phyloP scores from a whole-genome alignment of 2,113 vertebrate species.

The Pseudorasbora parva region DNA sequence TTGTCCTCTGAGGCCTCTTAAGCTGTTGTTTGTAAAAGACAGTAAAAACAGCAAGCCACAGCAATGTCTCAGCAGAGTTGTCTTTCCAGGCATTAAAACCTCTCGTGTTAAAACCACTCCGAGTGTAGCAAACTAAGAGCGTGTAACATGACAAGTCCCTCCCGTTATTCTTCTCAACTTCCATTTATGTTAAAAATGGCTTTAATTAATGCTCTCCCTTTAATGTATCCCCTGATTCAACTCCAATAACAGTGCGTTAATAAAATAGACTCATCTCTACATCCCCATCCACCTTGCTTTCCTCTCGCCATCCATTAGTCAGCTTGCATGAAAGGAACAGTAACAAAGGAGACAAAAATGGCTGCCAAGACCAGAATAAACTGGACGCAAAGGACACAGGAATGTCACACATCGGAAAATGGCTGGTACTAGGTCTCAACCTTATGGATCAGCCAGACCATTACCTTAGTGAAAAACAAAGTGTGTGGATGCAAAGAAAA shows the following conservation, averaged over 20 bases:
- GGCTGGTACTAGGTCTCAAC: not conserved
- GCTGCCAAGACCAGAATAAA: constrained; percentile 30
- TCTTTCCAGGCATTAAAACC: constrained; percentile 17
- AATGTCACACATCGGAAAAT: constrained; percentile 16
- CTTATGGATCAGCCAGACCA: constrained; percentile 38
- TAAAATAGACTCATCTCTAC: constrained; percentile 23
- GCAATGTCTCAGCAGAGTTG: not conserved
- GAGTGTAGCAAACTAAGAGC: constrained; percentile 11
- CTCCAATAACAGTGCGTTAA: constrained; percentile 22
- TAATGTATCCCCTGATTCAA: constrained; percentile 48
- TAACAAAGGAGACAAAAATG: constrained; percentile 18
- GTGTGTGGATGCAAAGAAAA: not conserved
- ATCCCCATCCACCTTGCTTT: constrained; percentile 12
- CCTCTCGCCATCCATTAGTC: constrained; percentile 30
- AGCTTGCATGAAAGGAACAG: constrained; percentile 17
- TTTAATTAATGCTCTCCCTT: constrained; percentile 46
- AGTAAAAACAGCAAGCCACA: not conserved
- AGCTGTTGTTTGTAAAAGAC: not conserved
- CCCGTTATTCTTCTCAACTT: not conserved
- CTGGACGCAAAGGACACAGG: not conserved
- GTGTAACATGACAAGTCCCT: not conserved
- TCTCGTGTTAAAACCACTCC: constrained; percentile 30
- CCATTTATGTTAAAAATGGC: not conserved
- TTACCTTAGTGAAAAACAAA: constrained; percentile 25
- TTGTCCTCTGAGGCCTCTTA: not conserved